phyloP scores from a whole-genome alignment of 2,797 vertebrate species.

The Halcyon chelicuti region DNA sequence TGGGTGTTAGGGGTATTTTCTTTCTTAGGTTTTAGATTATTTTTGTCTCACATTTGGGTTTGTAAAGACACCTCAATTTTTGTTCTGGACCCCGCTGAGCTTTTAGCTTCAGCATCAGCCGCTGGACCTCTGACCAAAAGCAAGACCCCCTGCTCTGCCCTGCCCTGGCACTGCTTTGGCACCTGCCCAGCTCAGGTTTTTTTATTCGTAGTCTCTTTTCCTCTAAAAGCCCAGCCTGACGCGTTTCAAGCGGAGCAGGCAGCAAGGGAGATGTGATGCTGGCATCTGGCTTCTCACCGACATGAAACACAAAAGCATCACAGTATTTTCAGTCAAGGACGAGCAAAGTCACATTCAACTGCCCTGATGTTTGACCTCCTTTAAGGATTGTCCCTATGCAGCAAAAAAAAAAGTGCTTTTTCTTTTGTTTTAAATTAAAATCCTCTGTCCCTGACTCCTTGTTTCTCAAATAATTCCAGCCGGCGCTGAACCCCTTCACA shows the following conservation, averaged over 20 bases:
- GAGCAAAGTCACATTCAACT: not conserved
- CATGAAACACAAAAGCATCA: accelerated
- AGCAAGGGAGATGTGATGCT: not conserved
- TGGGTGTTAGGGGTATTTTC: not conserved
- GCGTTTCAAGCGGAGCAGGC: not conserved
- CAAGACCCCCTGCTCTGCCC: not conserved
- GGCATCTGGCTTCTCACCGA: not conserved
- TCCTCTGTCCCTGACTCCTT: not conserved
- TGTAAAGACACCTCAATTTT: not conserved
- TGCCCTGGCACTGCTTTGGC: not conserved
- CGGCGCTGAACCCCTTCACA: not conserved
- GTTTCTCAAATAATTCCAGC: not conserved
- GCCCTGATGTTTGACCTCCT: not conserved
- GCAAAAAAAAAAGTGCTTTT: not conserved
- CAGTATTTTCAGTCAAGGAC: not conserved
- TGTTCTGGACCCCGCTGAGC: not conserved
- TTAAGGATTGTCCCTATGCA: not conserved
- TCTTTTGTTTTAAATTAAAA: not conserved
- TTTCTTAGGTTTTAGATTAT: not conserved
- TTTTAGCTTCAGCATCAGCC: not conserved
- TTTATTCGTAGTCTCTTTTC: not conserved
- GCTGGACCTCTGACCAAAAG: not conserved
- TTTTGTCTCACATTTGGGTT: not conserved
- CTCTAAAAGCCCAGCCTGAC: not conserved
- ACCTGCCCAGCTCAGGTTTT: not conserved